Percentiles rank a stretch among this genome's conserved stretches.
Evolutionary conservation across 2,888 invertebrate species (phyloP).

Genomic region (Boloria euphrosyne): DNA sequence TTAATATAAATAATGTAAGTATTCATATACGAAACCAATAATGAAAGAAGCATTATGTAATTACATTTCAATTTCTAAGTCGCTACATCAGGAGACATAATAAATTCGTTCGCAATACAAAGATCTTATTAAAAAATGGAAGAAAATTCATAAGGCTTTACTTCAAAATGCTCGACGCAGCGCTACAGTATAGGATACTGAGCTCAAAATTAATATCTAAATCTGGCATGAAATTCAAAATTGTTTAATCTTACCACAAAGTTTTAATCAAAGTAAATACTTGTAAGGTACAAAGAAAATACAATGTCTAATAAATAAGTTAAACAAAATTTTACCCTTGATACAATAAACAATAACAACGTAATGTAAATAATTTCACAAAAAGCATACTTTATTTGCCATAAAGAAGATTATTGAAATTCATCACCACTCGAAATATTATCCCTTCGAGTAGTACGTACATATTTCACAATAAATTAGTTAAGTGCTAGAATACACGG

Average conservation of each 20-base stretch:
- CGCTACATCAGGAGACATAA: conserved; percentile 56
- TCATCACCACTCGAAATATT: conserved; percentile 2
- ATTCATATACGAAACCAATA: conserved; percentile 26
- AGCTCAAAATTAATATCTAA: conserved; percentile 60
- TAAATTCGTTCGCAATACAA: conserved; percentile 64
- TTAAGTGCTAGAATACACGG: conserved; percentile 5
- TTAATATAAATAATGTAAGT: background rate
- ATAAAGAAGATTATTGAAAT: too few species aligned
- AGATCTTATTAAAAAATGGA: conserved; percentile 64
- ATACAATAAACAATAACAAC: too few species aligned
- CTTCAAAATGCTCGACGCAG: conserved; percentile 62
- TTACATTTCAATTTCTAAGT: conserved; percentile 50
- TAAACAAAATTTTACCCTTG: too few species aligned
- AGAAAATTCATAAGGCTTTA: conserved; percentile 65
- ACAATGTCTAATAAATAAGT: background rate
- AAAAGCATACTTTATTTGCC: too few species aligned
- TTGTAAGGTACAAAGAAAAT: conserved; percentile 12
- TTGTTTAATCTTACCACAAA: conserved; percentile 26
- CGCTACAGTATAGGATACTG: conserved; percentile 54
- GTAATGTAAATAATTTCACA: too few species aligned
- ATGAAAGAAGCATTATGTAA: conserved; percentile 36
- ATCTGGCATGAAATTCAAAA: conserved; percentile 29
- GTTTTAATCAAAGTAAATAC: conserved; percentile 30
- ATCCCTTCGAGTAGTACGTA: background rate
- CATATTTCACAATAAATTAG: conserved; percentile 9